Conservation (phyloP, 2,797 vertebrate genomes). For the Leontocebus nigricollis region DNA sequence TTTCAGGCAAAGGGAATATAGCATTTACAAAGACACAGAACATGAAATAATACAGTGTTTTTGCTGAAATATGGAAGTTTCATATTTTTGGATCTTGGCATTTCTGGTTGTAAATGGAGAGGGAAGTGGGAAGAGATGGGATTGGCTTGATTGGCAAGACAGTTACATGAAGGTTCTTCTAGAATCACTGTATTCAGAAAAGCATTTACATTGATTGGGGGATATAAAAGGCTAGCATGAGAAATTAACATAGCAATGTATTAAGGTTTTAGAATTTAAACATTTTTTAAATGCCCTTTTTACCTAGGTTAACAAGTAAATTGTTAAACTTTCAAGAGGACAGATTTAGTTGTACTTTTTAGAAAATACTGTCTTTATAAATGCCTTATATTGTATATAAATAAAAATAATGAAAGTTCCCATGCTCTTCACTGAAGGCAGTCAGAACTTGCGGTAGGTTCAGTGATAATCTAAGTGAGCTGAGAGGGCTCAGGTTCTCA, state of each 20-base stretch:
- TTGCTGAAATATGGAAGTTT: not conserved
- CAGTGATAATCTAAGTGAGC: not conserved
- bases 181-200: not conserved
- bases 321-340: not conserved
- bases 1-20: not conserved
- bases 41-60: not conserved
- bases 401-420: not conserved
- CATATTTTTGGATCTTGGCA: not conserved
- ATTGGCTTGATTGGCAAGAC: not conserved
- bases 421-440: not conserved
- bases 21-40: not conserved
- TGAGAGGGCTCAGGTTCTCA: not conserved
- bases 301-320: not conserved
- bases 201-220: not conserved
- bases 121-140: not conserved
- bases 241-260: not conserved
- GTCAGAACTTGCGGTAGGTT: not conserved
- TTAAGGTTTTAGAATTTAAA: not conserved
- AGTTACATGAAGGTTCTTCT: not conserved
- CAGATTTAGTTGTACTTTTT: conserved; percentile 3
- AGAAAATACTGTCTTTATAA: not conserved
- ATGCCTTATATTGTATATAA: not conserved
- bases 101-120: conserved; percentile 16
- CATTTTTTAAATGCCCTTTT: not conserved
- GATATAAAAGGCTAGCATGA: not conserved